Evolutionary conservation across 2,888 invertebrate species (phyloP).

Genomic region (Metopia argyrocephala): DNA sequence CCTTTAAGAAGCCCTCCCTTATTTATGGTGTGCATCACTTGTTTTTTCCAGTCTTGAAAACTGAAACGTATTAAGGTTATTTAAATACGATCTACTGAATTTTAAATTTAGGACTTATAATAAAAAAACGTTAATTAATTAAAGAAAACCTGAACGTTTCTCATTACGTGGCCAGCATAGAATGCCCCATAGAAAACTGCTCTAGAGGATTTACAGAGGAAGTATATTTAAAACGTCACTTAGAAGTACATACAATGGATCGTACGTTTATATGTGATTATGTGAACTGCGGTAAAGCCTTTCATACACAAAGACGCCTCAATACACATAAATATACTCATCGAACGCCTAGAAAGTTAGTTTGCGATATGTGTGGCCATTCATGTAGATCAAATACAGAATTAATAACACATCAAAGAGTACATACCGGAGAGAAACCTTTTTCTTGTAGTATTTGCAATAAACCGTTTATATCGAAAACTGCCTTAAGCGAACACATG

Average conservation of each 20-base stretch:
- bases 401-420: slow-evolving; percentile 58
- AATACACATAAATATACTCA: slow-evolving; percentile 70
- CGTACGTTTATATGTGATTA: slow-evolving; percentile 68
- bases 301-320: slow-evolving; percentile 69
- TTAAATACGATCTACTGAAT: too few species aligned
- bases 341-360: slow-evolving; percentile 69
- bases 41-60: too few species aligned
- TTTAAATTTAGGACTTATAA: neutral
- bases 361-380: slow-evolving; percentile 7
- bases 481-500: slow-evolving; percentile 51
- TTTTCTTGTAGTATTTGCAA: slow-evolving; percentile 57
- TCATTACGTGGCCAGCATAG: too few species aligned
- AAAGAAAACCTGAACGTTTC: too few species aligned
- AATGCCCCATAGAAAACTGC: slow-evolving; percentile 69
- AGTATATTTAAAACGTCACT: slow-evolving; percentile 68
- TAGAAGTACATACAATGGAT: slow-evolving; percentile 68
- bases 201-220: slow-evolving; percentile 70
- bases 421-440: slow-evolving; percentile 53
- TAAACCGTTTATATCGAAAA: slow-evolving; percentile 48
- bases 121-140: slow-evolving; percentile 66
- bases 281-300: slow-evolving; percentile 71
- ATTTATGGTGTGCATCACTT: too few species aligned
- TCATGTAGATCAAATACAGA: slow-evolving; percentile 50
- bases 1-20: too few species aligned
- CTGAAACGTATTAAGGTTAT: too few species aligned